phyloP scores from a whole-genome alignment of 2,797 vertebrate genomes.

The Ctenochaetus hawaiiensis region DNA sequence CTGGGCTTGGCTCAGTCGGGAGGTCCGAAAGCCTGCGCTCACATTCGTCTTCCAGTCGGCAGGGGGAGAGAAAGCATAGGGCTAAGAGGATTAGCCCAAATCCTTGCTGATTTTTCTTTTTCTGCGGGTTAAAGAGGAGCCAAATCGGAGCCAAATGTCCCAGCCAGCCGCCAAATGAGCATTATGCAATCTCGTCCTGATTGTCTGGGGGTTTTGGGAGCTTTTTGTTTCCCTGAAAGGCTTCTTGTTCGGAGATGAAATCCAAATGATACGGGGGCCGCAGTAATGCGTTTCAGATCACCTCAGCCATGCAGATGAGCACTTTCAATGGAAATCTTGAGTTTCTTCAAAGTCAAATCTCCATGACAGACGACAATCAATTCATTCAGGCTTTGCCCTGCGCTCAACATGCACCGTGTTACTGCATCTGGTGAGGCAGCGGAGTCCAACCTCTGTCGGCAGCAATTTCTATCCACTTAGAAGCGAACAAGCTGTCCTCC shows the following conservation, averaged over 20 bases:
- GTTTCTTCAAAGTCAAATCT: slow-evolving; percentile 56
- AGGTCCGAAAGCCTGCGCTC: slow-evolving; percentile 53
- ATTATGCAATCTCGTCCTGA: slow-evolving; percentile 73
- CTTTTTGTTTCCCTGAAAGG: slow-evolving; percentile 66
- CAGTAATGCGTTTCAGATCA: slow-evolving; percentile 53
- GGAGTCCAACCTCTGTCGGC: slow-evolving; percentile 22
- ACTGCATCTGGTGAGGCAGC: slow-evolving; percentile 28
- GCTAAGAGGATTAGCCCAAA: slow-evolving; percentile 82
- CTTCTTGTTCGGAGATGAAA: slow-evolving; percentile 72
- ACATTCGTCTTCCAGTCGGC: slow-evolving; percentile 67
- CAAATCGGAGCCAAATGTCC: slow-evolving; percentile 70
- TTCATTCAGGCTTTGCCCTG: slow-evolving; percentile 13
- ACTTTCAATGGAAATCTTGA: slow-evolving; percentile 43
- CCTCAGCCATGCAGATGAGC: slow-evolving; percentile 61
- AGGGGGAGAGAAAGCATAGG: slow-evolving; percentile 70
- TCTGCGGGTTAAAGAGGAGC: slow-evolving; percentile 69
- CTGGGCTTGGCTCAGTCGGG: slow-evolving; percentile 42
- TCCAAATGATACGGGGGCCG: slow-evolving; percentile 58
- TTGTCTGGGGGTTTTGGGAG: slow-evolving; percentile 58
- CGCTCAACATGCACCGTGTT: slow-evolving; percentile 7
- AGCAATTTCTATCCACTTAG: slow-evolving; percentile 49
- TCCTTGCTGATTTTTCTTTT: slow-evolving; percentile 74
- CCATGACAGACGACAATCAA: slow-evolving; percentile 45
- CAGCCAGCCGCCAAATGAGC: slow-evolving; percentile 68
- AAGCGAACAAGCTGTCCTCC: slow-evolving; percentile 58